Evolutionary conservation across 2,888 invertebrate genomes (phyloP).

Genomic region (Myathropa florea): DNA sequence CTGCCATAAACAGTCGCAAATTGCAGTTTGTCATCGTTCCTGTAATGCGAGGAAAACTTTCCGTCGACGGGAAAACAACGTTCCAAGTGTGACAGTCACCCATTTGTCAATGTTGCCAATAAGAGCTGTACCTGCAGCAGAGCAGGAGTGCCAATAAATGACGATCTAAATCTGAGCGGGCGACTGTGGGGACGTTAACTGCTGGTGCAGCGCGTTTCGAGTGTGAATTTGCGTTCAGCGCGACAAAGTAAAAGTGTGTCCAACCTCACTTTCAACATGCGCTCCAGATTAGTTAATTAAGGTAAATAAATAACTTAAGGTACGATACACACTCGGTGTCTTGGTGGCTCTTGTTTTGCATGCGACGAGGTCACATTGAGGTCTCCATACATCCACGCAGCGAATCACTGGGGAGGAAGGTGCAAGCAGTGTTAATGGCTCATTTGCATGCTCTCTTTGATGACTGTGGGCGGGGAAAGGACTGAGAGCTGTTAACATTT

Average conservation of each 20-base stretch:
- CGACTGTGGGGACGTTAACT: not conserved
- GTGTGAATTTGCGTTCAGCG: not conserved
- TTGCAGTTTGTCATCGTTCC: not conserved
- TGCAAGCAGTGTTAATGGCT: not conserved
- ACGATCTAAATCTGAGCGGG: not conserved
- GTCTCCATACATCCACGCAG: not conserved
- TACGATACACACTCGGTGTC: not conserved
- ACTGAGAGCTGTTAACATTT: not conserved
- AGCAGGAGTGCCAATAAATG: not conserved
- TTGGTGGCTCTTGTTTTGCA: not conserved
- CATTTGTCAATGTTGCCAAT: not conserved
- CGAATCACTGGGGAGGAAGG: not conserved
- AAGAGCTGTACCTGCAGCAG: not conserved
- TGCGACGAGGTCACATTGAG: not conserved
- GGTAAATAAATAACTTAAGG: not conserved
- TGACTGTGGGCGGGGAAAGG: not conserved
- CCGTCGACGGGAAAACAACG: not conserved
- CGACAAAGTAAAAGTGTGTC: conserved; percentile 39
- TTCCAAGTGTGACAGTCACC: not conserved
- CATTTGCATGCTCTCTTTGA: not conserved
- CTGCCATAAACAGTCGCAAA: not conserved
- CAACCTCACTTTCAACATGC: conserved; percentile 34
- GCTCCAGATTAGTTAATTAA: conserved; percentile 47
- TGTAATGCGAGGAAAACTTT: not conserved
- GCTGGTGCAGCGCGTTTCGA: not conserved